Base-by-base conservation (phyloP, 2,888 invertebrate species). In the Litoditis marina region DNA sequence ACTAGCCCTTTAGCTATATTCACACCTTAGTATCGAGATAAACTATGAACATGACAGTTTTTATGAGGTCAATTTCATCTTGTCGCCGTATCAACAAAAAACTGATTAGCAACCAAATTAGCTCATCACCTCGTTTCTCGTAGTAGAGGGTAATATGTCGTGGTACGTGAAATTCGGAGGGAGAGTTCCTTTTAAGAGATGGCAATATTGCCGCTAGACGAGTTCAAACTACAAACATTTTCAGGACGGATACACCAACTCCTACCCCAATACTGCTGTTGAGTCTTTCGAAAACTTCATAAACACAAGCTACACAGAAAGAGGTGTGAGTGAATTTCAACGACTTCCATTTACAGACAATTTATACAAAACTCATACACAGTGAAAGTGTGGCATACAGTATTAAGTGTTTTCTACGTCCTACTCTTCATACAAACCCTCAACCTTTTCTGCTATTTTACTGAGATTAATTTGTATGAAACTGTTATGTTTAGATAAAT, bases 211-310 rank as follows among this genome's bases (percentile, higher is more conserved):
- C 4, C 8, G 44, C 25, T 8, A 44, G 25, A 8, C 44, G 5
- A 6, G 25, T 22, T 3, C 19, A 13, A 39, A 44, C 44, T 44
- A 19, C 5, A 27, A 27, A 8, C 28, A n/a, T 34, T 47, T 62
- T 42, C 55, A 78, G 78, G 76, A 77, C 76, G 79, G 79, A 2
- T 79, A 77, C 59, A 68, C 73, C 19, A 76, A 72, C 39, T 74
- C 78, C 7, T 79, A 77, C 50, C 73, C 74, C 0, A 79, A 79
- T 55, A 79, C 79, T 11, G 74, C 77, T 0, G 74, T 78, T 13
- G 70, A 73, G 19, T 56, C 61, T 6, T 75, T 75, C 49, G 57
- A 59, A 19, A 30, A 30, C 13, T 76, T 65, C 53, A 34, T 76
- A 5, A 74, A 75, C 39, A 58, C 22, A 42, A 46, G 57, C 53